phyloP scores from a whole-genome alignment of 2,797 vertebrate species.

The Holocentrus rufus region DNA sequence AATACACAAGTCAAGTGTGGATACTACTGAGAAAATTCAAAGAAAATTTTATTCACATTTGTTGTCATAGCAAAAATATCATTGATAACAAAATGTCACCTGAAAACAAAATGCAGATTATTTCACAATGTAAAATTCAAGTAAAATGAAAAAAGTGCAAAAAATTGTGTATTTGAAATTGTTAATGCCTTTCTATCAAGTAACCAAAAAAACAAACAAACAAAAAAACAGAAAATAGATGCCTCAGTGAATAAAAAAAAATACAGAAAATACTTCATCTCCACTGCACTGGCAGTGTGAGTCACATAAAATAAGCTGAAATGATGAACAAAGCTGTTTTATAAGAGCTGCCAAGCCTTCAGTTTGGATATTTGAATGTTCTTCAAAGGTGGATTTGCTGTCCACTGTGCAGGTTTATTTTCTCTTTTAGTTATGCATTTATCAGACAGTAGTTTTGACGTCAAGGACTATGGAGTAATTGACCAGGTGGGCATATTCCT shows the following conservation, averaged over 20 bases:
- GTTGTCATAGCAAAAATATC: slow-evolving; percentile 37
- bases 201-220: neutral
- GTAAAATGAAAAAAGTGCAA: slow-evolving; percentile 44
- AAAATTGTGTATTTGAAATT: slow-evolving; percentile 21
- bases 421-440: neutral
- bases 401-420: neutral
- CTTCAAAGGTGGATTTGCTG: slow-evolving; percentile 12
- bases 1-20: too few relatives aligned
- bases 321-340: slow-evolving; percentile 12
- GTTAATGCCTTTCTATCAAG: slow-evolving; percentile 37
- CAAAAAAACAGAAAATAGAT: neutral
- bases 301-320: slow-evolving; percentile 7
- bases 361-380: neutral
- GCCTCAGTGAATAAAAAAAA: neutral
- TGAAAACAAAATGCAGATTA: neutral
- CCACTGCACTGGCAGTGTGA: neutral
- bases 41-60: slow-evolving; percentile 5
- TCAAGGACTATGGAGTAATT: slow-evolving; percentile 81
- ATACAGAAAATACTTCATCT: neutral
- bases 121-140: slow-evolving; percentile 37
- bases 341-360: slow-evolving; percentile 20
- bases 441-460: slow-evolving; percentile 78
- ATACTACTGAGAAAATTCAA: too few relatives aligned
- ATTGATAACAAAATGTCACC: neutral
- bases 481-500: slow-evolving; percentile 60